Conservation (phyloP, 2,888 invertebrate species). For the Hirtodrosophila cameraria region DNA sequence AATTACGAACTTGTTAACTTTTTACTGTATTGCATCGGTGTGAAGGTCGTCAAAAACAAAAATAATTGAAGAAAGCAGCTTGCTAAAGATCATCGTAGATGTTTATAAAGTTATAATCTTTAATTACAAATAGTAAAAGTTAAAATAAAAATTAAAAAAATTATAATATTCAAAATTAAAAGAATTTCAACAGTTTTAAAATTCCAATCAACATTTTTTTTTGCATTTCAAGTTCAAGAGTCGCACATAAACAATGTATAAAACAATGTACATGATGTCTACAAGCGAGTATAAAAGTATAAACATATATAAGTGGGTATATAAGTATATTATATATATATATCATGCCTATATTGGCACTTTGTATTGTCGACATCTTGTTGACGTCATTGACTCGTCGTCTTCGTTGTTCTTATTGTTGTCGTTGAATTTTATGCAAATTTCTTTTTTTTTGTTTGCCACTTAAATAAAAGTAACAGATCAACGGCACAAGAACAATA, state of each 20-base stretch:
- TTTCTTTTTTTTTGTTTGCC: constrained; percentile 17
- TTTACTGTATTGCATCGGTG: not conserved
- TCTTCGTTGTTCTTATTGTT: constrained; percentile 27
- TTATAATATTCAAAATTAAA: constrained; percentile 9
- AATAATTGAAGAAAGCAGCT: not conserved
- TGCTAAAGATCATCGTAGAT: too few relatives aligned
- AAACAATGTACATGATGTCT: constrained; percentile 19
- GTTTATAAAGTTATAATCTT: too few relatives aligned
- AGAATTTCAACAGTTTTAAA: constrained; percentile 32
- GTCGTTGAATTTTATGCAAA: constrained; percentile 54
- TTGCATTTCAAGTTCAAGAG: constrained; percentile 72
- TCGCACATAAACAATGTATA: constrained; percentile 43
- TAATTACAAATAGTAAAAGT: not conserved
- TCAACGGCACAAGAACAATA: constrained; percentile 18
- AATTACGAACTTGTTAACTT: constrained; percentile 19
- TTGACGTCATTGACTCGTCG: constrained; percentile 63
- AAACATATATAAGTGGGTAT: constrained; percentile 13
- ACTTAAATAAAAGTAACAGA: constrained; percentile 16
- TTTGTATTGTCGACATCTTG: constrained; percentile 42
- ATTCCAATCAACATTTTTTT: constrained; percentile 43
- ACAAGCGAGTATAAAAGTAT: not conserved
- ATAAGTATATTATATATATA: constrained; percentile 15
- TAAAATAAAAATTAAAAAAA: not conserved
- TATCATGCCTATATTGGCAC: constrained; percentile 38
- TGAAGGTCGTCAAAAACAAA: constrained; percentile 19